phyloP scores from a whole-genome alignment of 2,888 invertebrate genomes.

The Corythucha ciliata region DNA sequence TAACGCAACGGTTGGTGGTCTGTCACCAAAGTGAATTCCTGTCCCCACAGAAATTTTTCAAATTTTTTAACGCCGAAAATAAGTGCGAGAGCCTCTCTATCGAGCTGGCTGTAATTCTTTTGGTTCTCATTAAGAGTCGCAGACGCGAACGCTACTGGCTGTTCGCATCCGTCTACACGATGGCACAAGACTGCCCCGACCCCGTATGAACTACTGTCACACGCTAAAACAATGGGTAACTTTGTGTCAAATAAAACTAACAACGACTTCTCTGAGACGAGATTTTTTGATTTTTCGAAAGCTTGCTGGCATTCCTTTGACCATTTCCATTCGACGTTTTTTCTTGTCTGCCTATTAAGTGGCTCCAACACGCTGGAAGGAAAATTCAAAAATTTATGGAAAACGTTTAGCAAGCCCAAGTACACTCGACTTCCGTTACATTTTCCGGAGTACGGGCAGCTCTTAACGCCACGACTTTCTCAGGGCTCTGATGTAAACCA shows the following conservation, averaged over 20 bases:
- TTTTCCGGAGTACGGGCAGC: background rate
- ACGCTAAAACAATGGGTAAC: slow-evolving; percentile 34
- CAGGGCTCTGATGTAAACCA: background rate
- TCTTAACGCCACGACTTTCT: background rate
- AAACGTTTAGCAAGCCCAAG: slow-evolving; percentile 18
- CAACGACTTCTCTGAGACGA: slow-evolving; percentile 29
- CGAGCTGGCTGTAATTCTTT: background rate
- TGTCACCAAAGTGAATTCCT: background rate
- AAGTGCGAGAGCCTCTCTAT: slow-evolving; percentile 1
- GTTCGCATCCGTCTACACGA: background rate
- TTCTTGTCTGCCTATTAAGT: slow-evolving; percentile 12
- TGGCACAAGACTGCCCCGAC: slow-evolving; percentile 34
- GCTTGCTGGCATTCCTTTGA: slow-evolving; percentile 3
- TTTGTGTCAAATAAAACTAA: slow-evolving; percentile 36
- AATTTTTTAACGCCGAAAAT: slow-evolving; percentile 17
- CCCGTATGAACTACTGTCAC: slow-evolving; percentile 34
- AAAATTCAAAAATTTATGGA: slow-evolving; percentile 13
- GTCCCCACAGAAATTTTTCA: slow-evolving; percentile 6
- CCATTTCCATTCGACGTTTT: slow-evolving; percentile 12
- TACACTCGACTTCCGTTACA: slow-evolving; percentile 1
- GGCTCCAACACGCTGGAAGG: slow-evolving; percentile 6
- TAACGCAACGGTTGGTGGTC: slow-evolving; percentile 3
- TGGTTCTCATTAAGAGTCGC: background rate
- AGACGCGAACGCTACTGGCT: slow-evolving; percentile 8
- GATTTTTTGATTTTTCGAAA: slow-evolving; percentile 3